Evolutionary conservation across 64 coral and sea anemone species (phyloP).

Genomic region (Montipora capricornis): DNA sequence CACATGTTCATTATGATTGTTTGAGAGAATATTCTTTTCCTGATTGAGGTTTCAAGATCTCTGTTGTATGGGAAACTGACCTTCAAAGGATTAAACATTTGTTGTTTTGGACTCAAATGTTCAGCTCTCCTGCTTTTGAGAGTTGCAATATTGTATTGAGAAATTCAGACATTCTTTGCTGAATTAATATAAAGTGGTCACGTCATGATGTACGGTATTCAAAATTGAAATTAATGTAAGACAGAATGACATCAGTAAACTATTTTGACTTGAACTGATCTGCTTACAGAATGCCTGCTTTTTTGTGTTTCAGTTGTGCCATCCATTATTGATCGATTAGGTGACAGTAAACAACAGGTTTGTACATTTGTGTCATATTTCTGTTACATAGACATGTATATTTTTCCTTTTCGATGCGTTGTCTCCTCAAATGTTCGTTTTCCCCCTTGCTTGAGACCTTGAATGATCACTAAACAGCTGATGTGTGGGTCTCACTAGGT

Average conservation of each 20-base stretch:
- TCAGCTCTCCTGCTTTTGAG: no score
- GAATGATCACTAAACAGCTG: no score
- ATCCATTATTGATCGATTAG: slow-evolving; percentile 91
- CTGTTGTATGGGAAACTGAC: no score
- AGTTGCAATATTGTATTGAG: background rate
- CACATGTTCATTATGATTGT: no score
- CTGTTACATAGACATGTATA: background rate
- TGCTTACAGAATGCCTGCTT: background rate
- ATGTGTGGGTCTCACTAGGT: no score
- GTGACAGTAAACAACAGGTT: slow-evolving; percentile 98
- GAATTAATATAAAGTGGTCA: background rate
- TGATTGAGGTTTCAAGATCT: no score
- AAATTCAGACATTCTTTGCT: background rate
- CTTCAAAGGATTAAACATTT: no score
- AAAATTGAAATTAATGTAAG: background rate
- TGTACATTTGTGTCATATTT: background rate
- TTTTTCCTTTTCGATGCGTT: background rate
- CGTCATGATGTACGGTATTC: background rate
- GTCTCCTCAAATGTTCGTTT: no score
- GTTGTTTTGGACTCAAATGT: no score
- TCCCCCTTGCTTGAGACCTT: no score
- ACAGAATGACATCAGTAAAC: background rate
- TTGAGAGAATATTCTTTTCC: no score
- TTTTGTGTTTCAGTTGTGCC: slow-evolving; percentile 86
- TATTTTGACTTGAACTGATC: background rate